Base-by-base conservation (phyloP, 2,113 vertebrate species). In the Copsychus sechellarum region DNA sequence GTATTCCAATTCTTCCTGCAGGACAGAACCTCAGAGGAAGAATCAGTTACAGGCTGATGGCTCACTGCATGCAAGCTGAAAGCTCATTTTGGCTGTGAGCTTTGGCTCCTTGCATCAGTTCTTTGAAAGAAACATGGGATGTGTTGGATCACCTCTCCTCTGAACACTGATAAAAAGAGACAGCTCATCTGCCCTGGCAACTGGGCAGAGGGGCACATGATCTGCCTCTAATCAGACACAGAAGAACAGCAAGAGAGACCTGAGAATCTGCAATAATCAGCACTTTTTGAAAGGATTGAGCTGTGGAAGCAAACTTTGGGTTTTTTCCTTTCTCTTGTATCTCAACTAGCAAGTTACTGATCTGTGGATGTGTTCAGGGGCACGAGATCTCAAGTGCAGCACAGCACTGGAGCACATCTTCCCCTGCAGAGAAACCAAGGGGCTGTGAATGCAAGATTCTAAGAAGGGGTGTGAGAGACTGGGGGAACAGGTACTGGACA, bases 81-180 rank as follows among this genome's bases (percentile, higher is more conserved):
- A 64, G 48, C 4, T 28, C 9, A 47, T 40, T 28, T 47, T 23
- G 40, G 40, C 12, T n/a, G 40, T 19, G 6, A 40, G 40, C 23
- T 73, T 33, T 10, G 58, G 9, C 28, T 64, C 29, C 12, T 64
- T 23, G 10, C 0, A 0, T 47, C 23, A 19, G 12, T 4, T 84
- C 40, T 56, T 56, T 56, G n/a, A 12, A 56, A 40, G 58, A 48
- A 73, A n/a, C 29, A 6, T 20, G 70, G 40, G 18, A 23, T 47
- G 15, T 73, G 58, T 10, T 73, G n/a, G 40, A 65, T 56, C 42
- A 56, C 9, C 24, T 48, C n/a, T 73, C 48, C 58, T 64, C 28
- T n/a, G 50, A 42, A 29, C 15, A 12, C 22, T 23, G 48, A 28
- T 28, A 26, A 12, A 54, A 2, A 56, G n/a, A 54, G 69, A 33